Percentiles rank a stretch among this genome's conserved stretches.
These are phyloP conservation scores for Phaedon cochleariae DNA, from an alignment of 2,888 invertebrate genomes.

Conservation along the genomic window DNA sequence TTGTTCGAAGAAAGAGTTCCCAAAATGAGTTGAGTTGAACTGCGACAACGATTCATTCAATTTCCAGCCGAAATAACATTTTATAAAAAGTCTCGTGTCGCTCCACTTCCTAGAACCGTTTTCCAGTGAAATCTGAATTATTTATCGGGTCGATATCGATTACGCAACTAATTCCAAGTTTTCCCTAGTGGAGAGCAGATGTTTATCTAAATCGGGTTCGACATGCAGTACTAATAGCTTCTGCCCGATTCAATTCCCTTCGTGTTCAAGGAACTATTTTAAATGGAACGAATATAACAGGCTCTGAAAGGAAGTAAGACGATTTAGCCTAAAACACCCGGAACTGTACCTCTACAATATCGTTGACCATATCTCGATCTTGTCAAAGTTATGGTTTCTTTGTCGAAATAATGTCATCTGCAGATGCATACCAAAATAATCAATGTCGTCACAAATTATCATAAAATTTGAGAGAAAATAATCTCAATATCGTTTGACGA, in stretches of 20 bases:
- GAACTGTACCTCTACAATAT: too few species aligned
- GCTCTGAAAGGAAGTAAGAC: too few species aligned
- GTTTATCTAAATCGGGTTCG: conserved; percentile 18
- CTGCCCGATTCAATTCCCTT: neutral
- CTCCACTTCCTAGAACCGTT: neutral
- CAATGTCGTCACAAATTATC: too few species aligned
- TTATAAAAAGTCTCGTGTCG: neutral
- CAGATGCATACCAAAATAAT: too few species aligned
- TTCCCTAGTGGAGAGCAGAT: conserved; percentile 9
- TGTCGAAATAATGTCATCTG: too few species aligned
- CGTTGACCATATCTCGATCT: too few species aligned
- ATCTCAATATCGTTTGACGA: too few species aligned
- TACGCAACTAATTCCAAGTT: conserved; percentile 16
- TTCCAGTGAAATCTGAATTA: conserved; percentile 13
- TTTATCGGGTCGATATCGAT: conserved; percentile 15
- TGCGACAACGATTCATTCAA: neutral
- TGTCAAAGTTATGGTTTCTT: too few species aligned
- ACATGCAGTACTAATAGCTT: conserved; percentile 20
- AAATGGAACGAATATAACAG: neutral
- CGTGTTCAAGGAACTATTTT: neutral
- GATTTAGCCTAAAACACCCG: too few species aligned
- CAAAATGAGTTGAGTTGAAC: too few species aligned
- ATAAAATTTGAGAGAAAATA: too few species aligned
- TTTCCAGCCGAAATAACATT: neutral
- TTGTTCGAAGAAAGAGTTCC: too few species aligned